These are phyloP conservation scores for Cydia fagiglandana DNA, from an alignment of 1,140 invertebrate species.

Conservation along the genomic window DNA sequence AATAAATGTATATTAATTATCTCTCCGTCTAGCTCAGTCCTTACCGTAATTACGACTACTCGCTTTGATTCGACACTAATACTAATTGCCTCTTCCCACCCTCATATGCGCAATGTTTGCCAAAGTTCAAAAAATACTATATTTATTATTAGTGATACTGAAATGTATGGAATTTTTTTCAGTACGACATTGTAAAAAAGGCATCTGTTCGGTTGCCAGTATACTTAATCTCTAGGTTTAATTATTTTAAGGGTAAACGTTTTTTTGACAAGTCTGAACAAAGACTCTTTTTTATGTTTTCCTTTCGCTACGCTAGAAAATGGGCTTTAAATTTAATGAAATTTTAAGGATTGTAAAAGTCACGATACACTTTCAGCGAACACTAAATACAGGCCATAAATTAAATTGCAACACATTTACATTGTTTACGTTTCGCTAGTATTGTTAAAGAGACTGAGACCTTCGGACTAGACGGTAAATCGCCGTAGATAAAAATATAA, in stretches of 20 bases:
- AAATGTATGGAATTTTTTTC: too few relatives aligned
- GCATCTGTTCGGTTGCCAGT: too few relatives aligned
- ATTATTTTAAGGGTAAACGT: too few relatives aligned
- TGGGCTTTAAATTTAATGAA: not conserved
- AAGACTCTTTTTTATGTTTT: not conserved
- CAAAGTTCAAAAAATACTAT: too few relatives aligned
- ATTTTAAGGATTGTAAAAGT: slow-evolving; percentile 13
- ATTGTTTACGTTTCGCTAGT: not conserved
- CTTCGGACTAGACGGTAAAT: slow-evolving; percentile 18
- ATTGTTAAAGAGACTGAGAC: slow-evolving; percentile 15
- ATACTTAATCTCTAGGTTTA: too few relatives aligned
- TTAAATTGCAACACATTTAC: slow-evolving; percentile 16
- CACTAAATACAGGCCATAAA: slow-evolving; percentile 10
- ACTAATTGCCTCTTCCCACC: not conserved
- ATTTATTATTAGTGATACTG: too few relatives aligned
- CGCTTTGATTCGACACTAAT: not conserved
- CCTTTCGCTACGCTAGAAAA: not conserved
- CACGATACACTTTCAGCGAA: not conserved
- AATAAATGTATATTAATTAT: too few relatives aligned
- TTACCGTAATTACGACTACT: not conserved
- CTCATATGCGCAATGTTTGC: not conserved
- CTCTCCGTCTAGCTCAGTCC: not conserved
- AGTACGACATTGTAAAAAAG: too few relatives aligned
- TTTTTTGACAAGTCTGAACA: not conserved
- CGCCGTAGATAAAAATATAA: slow-evolving; percentile 17